Conservation (phyloP, 2,113 vertebrate species). For the Chamaea fasciata region DNA sequence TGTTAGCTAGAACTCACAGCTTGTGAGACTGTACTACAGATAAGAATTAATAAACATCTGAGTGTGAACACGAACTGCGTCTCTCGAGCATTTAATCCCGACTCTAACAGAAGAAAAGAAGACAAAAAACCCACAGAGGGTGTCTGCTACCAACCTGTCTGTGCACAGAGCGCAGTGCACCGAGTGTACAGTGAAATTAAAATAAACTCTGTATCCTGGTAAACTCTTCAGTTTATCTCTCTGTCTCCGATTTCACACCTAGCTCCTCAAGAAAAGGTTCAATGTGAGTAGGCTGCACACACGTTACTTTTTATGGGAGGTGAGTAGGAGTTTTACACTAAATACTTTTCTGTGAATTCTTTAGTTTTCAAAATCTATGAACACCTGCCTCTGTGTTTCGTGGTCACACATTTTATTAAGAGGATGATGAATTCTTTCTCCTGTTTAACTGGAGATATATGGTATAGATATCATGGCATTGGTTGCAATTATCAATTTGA, state of each 20-base stretch:
- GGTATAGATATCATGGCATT: neutral
- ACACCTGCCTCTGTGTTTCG: constrained; percentile 2
- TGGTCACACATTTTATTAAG: neutral
- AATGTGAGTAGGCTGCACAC: neutral
- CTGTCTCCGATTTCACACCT: neutral
- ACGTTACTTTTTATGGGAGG: neutral
- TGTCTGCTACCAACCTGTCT: neutral
- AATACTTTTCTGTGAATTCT: neutral
- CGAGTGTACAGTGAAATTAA: neutral
- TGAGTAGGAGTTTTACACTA: neutral
- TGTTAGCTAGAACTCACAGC: neutral
- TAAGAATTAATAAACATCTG: neutral
- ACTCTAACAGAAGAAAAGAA: neutral
- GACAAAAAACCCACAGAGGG: neutral
- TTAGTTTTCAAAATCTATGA: neutral
- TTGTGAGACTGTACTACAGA: neutral
- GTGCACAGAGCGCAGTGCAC: neutral
- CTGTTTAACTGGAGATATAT: neutral
- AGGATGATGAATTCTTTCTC: constrained; percentile 30
- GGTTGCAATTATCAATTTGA: neutral
- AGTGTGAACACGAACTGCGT: neutral
- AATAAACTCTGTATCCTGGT: neutral
- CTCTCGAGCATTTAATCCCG: neutral
- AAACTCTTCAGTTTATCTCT: neutral
- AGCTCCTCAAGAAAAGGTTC: neutral